Base-by-base conservation (phyloP, 2,888 invertebrate species). In the Ischnus inquisitorius region DNA sequence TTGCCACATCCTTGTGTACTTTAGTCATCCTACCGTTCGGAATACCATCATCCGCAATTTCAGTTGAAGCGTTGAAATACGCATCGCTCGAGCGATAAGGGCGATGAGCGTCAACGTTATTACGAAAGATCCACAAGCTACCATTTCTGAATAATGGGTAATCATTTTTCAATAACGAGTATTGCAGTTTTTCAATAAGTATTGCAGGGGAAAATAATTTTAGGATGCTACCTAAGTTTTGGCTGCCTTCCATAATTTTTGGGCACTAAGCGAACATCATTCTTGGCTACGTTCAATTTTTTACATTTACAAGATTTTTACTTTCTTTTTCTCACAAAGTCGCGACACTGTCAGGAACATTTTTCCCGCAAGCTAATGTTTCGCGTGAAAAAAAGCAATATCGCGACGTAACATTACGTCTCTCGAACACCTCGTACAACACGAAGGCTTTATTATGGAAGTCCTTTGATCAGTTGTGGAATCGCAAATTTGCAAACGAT, bases 401-500 rank as follows among this genome's bases (percentile, higher is more conserved):
- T 34, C 34, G 34, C 34, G 48, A 48, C n/a, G 1, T 14, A 5
- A 48, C 48, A 4, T 48, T 6, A 25, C 14, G 8, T 25, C 46
- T n/a, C 14, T 67, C 5, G 6, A 46, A 12, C 68, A 34, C 51
- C 48, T 64, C 39, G 64, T 39, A 10, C 34, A 16, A 41, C 64
- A 41, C 19, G 64, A 64, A 6, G 22, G 22, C n/a, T 4, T 19
- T 39, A n/a, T 10, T 51, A 16, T 3, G 28, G 8, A 28, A 51
- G n/a, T 51, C 48, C 48, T 48, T 48, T 16, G 34, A 68, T 48
- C 68, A 12, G 48, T n/a, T 10, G 46, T 19, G 48, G 51, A 48
- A 68, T 68, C 68, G 28, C 48, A 69, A 69, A 69, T 69, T 69
- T 34, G 51, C 68, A 12, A 34, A 51, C 51, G 51, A 51, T 34